Evolutionary conservation across 2,888 invertebrate species (phyloP).

Genomic region (Celastrina argiolus): DNA sequence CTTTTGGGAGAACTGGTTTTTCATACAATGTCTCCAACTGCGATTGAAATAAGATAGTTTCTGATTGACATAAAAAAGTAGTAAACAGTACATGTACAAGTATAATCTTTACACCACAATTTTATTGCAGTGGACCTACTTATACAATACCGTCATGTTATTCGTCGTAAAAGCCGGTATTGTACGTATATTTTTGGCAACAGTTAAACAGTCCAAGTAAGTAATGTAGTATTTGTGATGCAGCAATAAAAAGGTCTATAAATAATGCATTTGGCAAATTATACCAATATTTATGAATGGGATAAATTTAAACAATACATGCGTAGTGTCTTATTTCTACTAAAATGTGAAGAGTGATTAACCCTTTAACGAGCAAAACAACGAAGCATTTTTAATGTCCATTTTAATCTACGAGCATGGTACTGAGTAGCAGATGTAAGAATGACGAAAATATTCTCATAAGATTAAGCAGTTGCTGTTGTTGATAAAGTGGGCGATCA

Average conservation of each 20-base stretch:
- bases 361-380: slow-evolving; percentile 28
- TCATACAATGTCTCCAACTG: too few relatives aligned
- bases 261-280: slow-evolving; percentile 8
- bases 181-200: background rate
- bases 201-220: background rate
- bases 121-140: too few relatives aligned
- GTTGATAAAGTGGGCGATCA: slow-evolving; percentile 60
- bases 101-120: too few relatives aligned
- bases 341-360: slow-evolving; percentile 41
- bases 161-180: too few relatives aligned
- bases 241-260: background rate
- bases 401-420: background rate
- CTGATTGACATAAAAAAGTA: too few relatives aligned
- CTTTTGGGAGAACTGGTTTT: too few relatives aligned
- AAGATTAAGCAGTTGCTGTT: slow-evolving; percentile 54
- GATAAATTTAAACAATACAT: slow-evolving; percentile 59
- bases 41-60: too few relatives aligned
- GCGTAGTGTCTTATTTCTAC: slow-evolving; percentile 67
- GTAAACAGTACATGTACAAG: too few relatives aligned
- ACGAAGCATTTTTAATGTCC: slow-evolving; percentile 14
- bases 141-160: too few relatives aligned
- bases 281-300: slow-evolving; percentile 42
- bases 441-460: slow-evolving; percentile 42
- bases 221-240: background rate
- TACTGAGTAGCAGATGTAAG: slow-evolving; percentile 19